These are phyloP conservation scores for Malurus melanocephalus DNA, from an alignment of 2,113 vertebrate species.

Conservation along the genomic window DNA sequence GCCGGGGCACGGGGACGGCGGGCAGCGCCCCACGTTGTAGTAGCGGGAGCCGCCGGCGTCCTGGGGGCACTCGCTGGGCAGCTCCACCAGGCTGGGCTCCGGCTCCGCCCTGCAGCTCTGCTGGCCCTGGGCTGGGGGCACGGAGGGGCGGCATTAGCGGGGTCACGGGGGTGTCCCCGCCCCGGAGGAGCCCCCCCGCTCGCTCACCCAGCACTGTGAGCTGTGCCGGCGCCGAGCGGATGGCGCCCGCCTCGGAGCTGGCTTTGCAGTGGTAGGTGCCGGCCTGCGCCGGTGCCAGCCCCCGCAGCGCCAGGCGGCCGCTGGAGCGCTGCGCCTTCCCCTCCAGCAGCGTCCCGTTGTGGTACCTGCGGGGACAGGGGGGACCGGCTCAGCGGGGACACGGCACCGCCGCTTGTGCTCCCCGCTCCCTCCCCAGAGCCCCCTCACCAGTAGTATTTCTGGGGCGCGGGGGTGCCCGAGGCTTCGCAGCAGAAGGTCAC, in stretches of 20 bases:
- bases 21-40: slow-evolving; percentile 87
- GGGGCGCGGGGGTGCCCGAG: slow-evolving; percentile 80
- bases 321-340: slow-evolving; percentile 70
- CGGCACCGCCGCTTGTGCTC: rapidly evolving
- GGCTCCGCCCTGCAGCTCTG: slow-evolving; percentile 79
- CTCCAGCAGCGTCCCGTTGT: slow-evolving; percentile 89
- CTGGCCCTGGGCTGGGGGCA: slow-evolving; percentile 32
- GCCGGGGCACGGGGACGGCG: slow-evolving; percentile 76
- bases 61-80: slow-evolving; percentile 84
- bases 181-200: background rate
- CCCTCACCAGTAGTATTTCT: slow-evolving; percentile 90
- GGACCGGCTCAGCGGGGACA: rapidly evolving
- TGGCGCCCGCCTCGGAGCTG: slow-evolving; percentile 80
- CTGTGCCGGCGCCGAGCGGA: slow-evolving; percentile 77
- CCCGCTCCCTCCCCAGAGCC: rapidly evolving
- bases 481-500: slow-evolving; percentile 91
- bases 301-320: slow-evolving; percentile 76
- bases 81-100: slow-evolving; percentile 79
- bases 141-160: background rate
- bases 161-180: background rate
- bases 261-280: slow-evolving; percentile 92
- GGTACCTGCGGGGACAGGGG: slow-evolving; percentile 79
- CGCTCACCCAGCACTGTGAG: slow-evolving; percentile 83
- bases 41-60: slow-evolving; percentile 72
- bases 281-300: slow-evolving; percentile 72